Conservation (phyloP, 2,113 vertebrate genomes). For the Microtus ochrogaster region DNA sequence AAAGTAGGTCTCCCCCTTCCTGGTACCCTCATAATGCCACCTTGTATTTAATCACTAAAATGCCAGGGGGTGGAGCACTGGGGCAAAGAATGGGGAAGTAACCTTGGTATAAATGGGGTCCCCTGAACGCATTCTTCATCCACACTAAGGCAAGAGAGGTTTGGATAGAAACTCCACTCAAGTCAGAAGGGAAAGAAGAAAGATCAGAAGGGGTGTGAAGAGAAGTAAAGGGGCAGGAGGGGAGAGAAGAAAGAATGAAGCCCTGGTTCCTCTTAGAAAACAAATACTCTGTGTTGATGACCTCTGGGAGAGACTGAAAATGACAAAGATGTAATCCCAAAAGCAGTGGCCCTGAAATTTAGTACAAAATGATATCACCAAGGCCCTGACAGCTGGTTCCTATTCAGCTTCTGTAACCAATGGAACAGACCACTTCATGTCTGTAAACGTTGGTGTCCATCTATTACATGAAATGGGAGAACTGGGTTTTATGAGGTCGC, state of each 20-base stretch:
- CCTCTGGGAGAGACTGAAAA: not conserved
- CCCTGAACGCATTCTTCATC: not conserved
- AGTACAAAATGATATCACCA: not conserved
- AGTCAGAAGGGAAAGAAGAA: not conserved
- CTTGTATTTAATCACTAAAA: not conserved
- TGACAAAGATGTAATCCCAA: not conserved
- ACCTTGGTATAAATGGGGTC: not conserved
- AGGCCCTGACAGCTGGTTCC: not conserved
- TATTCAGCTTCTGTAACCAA: not conserved
- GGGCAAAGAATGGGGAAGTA: not conserved
- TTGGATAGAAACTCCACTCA: not conserved
- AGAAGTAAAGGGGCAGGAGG: not conserved
- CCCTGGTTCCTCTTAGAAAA: not conserved
- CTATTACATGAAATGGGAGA: not conserved
- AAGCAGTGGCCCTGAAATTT: not conserved
- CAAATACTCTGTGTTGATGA: not conserved
- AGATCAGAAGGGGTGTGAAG: rapidly evolving
- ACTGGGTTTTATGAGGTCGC: not conserved
- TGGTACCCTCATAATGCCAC: not conserved
- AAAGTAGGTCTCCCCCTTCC: not conserved
- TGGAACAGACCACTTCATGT: not conserved
- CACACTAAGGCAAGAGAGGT: not conserved
- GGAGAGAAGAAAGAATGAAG: not conserved
- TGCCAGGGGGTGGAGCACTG: not conserved
- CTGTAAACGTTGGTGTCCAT: not conserved